Percentiles rank a stretch among this genome's conserved stretches.
These are phyloP conservation scores for Camponotus pennsylvanicus DNA, from an alignment of 1,140 invertebrate genomes.

Conservation along the genomic window DNA sequence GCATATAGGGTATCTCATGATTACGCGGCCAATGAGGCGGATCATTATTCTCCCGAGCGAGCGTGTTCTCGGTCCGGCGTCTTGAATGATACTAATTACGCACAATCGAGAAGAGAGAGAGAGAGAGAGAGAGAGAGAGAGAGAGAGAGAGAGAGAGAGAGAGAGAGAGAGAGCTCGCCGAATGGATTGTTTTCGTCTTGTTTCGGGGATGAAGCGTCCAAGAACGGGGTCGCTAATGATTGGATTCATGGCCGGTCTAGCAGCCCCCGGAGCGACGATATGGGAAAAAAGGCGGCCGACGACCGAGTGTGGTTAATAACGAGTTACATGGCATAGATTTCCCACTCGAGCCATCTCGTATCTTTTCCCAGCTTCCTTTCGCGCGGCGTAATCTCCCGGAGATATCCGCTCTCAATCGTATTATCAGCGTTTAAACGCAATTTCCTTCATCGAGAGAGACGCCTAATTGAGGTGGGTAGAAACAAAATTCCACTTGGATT, in stretches of 20 bases:
- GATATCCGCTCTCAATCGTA: constrained; percentile 31
- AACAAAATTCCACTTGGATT: neutral
- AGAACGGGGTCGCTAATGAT: constrained; percentile 61
- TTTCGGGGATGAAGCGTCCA: constrained; percentile 64
- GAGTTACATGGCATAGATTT: constrained; percentile 66
- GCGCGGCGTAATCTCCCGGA: constrained; percentile 1
- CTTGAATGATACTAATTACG: constrained; percentile 54
- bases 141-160: no score
- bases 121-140: neutral
- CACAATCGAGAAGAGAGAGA: constrained; percentile 5
- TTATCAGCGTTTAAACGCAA: constrained; percentile 45
- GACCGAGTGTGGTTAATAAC: constrained; percentile 62
- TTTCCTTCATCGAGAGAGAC: constrained; percentile 44
- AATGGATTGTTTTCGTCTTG: constrained; percentile 64
- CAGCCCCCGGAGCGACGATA: constrained; percentile 20
- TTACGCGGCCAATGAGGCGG: constrained; percentile 41
- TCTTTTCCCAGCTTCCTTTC: constrained; percentile 25
- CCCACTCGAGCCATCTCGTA: constrained; percentile 40
- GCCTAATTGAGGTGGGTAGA: constrained; percentile 13
- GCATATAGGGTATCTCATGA: constrained; percentile 36
- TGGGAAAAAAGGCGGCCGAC: neutral
- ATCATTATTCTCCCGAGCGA: constrained; percentile 53
- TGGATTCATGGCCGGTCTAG: constrained; percentile 50
- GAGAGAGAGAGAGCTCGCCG: constrained; percentile 24
- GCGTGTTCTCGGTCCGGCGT: neutral